These are phyloP conservation scores for Epinephelus cyanopodus DNA, from an alignment of 2,113 vertebrate genomes.

Conservation along the genomic window DNA sequence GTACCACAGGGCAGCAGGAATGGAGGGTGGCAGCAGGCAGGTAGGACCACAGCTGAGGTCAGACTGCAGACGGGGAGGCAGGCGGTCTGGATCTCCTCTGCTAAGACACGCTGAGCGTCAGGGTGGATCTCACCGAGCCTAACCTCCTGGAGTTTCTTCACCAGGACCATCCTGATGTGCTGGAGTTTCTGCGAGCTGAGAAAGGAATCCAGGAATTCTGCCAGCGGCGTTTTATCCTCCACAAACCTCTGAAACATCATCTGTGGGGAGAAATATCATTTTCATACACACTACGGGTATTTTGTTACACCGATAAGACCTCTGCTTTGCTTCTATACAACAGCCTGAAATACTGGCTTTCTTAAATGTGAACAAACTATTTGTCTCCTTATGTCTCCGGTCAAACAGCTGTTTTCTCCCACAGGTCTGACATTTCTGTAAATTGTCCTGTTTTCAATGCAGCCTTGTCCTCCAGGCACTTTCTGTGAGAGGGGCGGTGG, in stretches of 20 bases:
- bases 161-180: constrained; percentile 58
- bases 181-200: constrained; percentile 41
- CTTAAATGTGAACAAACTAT: neutral
- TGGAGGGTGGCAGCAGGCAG: constrained; percentile 39
- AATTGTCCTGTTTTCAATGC: neutral
- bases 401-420: neutral
- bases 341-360: neutral
- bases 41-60: constrained; percentile 41
- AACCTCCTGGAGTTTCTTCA: constrained; percentile 64
- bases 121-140: constrained; percentile 8
- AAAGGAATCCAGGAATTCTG: constrained; percentile 64
- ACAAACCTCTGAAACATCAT: constrained; percentile 63
- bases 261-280: constrained; percentile 47
- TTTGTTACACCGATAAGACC: neutral
- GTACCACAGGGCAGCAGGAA: constrained; percentile 47
- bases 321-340: neutral
- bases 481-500: neutral
- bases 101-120: neutral
- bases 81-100: neutral
- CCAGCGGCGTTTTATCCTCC: constrained; percentile 41
- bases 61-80: constrained; percentile 27
- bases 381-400: neutral
- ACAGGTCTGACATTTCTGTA: neutral
- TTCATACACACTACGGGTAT: neutral
- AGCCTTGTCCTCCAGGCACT: neutral